Base-by-base conservation (phyloP, 2,888 invertebrate genomes). In the Orchestes rusci region DNA sequence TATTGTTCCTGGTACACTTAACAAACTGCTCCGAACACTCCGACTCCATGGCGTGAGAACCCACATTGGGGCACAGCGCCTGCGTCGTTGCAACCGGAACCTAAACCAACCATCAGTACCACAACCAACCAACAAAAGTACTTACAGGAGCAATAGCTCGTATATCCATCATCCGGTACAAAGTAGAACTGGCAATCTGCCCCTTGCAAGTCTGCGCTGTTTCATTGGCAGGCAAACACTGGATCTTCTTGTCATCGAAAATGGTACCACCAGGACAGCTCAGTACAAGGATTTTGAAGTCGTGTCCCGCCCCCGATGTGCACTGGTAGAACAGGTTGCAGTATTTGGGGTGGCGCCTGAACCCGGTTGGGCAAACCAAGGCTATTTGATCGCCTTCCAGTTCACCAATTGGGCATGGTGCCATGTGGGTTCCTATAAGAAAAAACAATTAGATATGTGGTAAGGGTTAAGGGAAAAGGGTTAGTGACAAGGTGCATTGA, bases 301-400 rank as follows among this genome's bases (percentile, higher is more conserved):
- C 82, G 60, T 80, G 78, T 18, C 77, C 74, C 4, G 76, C 70
- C 44, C 75, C 74, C 54, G 76, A 77, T 13, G 80, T 82, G 58
- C 89, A 90, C 65, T 89, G 89, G 62, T 90, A 90, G 70, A 89
- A 88, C 56, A 85, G 67, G 59, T 85, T 84, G 58, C 89, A 89
- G 60, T 82, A 80, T 62, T 83, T 84, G 0, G 89, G 87, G 73
- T 90, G 88, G 52, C 86, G 73, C 59, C 76, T 76, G 67, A 90
- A 89, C 27, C 88, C 87, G 4, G 87, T 84, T 5, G 89, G 89
- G 61, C 89, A 90, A 2, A 86, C 77, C 43, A 81, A 75, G 10
- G 80, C 68, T 51, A 80, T 72, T 68, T 89, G 87, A 50, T 84
- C 80, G 15, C 79, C 77, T 39, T 80, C 77, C 7, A 81, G 69